These are phyloP conservation scores for Petaurus breviceps DNA, from an alignment of 2,113 vertebrate genomes.

Conservation along the genomic window DNA sequence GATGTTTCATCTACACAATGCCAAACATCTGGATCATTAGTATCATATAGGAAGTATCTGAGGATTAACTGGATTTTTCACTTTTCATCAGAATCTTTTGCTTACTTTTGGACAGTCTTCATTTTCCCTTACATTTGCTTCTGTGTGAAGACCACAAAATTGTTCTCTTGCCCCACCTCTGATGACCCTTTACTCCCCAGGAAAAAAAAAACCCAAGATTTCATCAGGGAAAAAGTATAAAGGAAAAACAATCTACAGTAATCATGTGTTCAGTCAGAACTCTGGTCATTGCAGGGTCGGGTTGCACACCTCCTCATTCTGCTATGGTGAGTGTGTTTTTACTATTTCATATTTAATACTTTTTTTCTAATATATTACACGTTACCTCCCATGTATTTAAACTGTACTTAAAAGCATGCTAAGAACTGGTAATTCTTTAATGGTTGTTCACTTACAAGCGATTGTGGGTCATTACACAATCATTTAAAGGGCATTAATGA, in stretches of 20 bases:
- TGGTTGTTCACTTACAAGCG: conserved; percentile 97
- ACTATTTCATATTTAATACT: conserved; percentile 85
- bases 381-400: conserved; percentile 93
- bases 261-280: conserved; percentile 43
- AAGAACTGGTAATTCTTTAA: conserved; percentile 94
- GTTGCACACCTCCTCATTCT: conserved; percentile 78
- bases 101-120: conserved; percentile 54
- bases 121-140: conserved; percentile 67
- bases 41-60: conserved; percentile 11
- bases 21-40: conserved; percentile 20
- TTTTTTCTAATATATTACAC: conserved; percentile 86
- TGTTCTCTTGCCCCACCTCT: background rate
- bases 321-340: conserved; percentile 79
- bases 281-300: conserved; percentile 56
- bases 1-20: conserved; percentile 3
- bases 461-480: conserved; percentile 98
- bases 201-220: conserved; percentile 62
- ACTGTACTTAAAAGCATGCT: conserved; percentile 93
- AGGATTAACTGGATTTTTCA: conserved; percentile 40
- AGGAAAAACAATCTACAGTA: conserved; percentile 27
- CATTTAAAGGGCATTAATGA: conserved; percentile 97
- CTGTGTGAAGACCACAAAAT: conserved; percentile 31
- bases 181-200: conserved; percentile 11
- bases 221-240: conserved; percentile 36
- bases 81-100: conserved; percentile 46